phyloP scores from a whole-genome alignment of 2,888 invertebrate genomes.

The Archaeoteleia sp. region DNA sequence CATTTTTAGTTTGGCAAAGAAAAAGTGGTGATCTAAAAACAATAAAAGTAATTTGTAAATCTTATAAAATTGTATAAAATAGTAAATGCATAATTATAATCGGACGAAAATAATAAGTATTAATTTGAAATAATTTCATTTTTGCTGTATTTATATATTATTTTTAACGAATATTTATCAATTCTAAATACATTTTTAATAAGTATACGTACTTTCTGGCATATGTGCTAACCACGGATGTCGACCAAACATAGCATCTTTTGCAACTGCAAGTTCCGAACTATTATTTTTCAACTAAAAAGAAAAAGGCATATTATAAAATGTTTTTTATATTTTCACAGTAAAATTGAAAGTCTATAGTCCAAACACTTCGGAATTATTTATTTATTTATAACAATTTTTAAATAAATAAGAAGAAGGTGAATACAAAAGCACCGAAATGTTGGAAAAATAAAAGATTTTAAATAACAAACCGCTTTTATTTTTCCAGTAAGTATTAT shows the following conservation, averaged over 20 bases:
- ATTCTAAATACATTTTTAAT: no score
- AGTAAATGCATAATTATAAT: no score
- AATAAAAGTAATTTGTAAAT: not conserved
- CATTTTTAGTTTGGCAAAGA: conserved; percentile 85
- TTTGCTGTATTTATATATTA: no score
- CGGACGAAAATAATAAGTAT: no score
- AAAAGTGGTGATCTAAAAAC: conserved; percentile 83
- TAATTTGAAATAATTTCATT: no score
- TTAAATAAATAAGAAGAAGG: conserved; percentile 1
- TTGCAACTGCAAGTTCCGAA: conserved; percentile 78
- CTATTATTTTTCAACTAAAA: conserved; percentile 77
- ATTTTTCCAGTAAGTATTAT: conserved; percentile 83
- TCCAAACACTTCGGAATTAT: not conserved
- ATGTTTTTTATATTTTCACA: no score
- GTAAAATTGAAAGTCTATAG: no score
- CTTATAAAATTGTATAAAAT: conserved; percentile 7
- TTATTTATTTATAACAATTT: not conserved
- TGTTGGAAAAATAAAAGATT: conserved; percentile 5
- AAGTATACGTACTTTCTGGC: conserved; percentile 76
- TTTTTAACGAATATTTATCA: no score
- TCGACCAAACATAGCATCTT: conserved; percentile 80
- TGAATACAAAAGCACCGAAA: no score
- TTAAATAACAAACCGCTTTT: conserved; percentile 78
- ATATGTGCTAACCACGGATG: conserved; percentile 84
- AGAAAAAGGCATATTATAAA: conserved; percentile 23